These are phyloP conservation scores for Oikopleura albicans DNA, from an alignment of 23 tunicate species.

Conservation along the genomic window DNA sequence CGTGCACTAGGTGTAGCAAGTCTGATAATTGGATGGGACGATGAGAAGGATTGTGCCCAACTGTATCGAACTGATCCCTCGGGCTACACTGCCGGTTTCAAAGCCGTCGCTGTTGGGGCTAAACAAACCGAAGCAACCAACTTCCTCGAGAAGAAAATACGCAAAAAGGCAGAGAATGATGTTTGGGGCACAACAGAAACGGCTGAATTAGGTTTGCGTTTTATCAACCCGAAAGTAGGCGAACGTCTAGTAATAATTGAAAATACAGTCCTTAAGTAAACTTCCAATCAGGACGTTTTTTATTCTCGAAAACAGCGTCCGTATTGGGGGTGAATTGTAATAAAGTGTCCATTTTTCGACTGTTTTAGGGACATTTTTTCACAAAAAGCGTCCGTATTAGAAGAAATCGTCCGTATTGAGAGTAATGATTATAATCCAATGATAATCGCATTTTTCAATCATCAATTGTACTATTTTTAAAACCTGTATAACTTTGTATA, in stretches of 20 bases:
- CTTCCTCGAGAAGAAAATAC: slow-evolving; percentile 64
- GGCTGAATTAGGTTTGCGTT: background rate
- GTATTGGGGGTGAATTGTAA: no score
- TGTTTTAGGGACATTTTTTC: no score
- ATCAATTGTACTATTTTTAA: background rate
- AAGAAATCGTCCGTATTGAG: no score
- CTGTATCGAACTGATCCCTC: slow-evolving; percentile 72
- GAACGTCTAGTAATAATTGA: background rate
- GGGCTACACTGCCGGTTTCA: slow-evolving; percentile 79
- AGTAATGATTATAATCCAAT: no score
- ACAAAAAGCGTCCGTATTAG: no score
- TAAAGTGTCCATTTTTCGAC: no score
- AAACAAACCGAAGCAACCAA: slow-evolving; percentile 96
- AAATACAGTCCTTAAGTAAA: no score
- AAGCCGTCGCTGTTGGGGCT: slow-evolving; percentile 70
- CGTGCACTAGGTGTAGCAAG: slow-evolving; percentile 71
- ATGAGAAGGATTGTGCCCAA: slow-evolving; percentile 62
- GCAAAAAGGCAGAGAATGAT: slow-evolving; percentile 47
- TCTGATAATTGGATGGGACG: slow-evolving; percentile 77
- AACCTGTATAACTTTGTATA: no score
- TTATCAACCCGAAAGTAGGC: background rate
- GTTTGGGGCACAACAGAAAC: background rate
- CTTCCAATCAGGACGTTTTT: no score
- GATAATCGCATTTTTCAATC: background rate
- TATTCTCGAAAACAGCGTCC: no score